Evolutionary conservation across 1,140 invertebrate genomes (phyloP).

Genomic region (Drosophila asahinai): DNA sequence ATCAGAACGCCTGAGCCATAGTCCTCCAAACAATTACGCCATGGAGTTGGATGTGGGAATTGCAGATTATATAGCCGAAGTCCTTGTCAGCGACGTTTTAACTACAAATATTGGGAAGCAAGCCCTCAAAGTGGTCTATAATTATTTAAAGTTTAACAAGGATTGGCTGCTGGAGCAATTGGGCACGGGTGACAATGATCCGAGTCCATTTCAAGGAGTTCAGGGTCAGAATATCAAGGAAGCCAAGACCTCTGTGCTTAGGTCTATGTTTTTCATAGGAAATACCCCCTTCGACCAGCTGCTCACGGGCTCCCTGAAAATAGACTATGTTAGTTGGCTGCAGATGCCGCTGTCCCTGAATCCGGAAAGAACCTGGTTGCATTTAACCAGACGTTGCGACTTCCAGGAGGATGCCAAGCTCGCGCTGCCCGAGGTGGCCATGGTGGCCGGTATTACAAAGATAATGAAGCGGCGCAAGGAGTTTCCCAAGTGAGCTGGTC

Average conservation of each 20-base stretch:
- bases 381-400: conserved; percentile 86
- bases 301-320: conserved; percentile 86
- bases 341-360: conserved; percentile 87
- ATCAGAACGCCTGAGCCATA: conserved; percentile 74
- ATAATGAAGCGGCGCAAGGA: conserved; percentile 81
- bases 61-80: conserved; percentile 86
- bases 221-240: conserved; percentile 85
- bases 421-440: conserved; percentile 82
- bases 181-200: conserved; percentile 84
- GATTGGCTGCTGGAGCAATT: conserved; percentile 89
- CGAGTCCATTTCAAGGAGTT: conserved; percentile 74
- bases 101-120: conserved; percentile 86
- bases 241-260: conserved; percentile 87
- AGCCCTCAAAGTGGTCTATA: conserved; percentile 87
- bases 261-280: conserved; percentile 92
- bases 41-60: conserved; percentile 85
- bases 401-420: conserved; percentile 85
- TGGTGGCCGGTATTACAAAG: conserved; percentile 83
- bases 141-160: conserved; percentile 89
- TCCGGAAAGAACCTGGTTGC: conserved; percentile 86
- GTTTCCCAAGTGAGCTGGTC: conserved; percentile 57
- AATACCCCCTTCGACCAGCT: conserved; percentile 89
- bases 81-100: conserved; percentile 86
- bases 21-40: conserved; percentile 79
- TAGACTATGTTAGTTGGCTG: conserved; percentile 86